Evolutionary conservation across 2,797 vertebrate species (phyloP).

Genomic region (Scolopax rusticola): DNA sequence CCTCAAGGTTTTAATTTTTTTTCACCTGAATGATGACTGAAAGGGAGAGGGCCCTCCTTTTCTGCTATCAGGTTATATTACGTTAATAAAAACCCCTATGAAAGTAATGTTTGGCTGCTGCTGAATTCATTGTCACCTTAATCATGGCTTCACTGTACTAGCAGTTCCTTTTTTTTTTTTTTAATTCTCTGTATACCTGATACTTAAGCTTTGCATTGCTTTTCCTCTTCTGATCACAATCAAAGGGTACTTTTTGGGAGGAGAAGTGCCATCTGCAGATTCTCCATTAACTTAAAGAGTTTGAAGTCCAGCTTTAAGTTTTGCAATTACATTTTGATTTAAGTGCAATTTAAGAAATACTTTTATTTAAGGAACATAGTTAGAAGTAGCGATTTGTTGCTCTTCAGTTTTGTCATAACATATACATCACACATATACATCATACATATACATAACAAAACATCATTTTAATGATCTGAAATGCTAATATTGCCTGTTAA

Average conservation of each 20-base stretch:
- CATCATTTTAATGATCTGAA: background rate
- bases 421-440: no score
- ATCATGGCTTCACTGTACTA: background rate
- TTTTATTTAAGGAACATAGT: background rate
- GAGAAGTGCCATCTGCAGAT: background rate
- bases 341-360: background rate
- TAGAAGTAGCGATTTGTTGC: background rate
- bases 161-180: background rate
- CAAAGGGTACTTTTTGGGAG: background rate
- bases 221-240: background rate
- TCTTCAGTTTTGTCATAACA: background rate
- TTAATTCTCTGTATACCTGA: background rate
- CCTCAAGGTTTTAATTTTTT: background rate
- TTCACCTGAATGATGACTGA: background rate
- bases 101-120: background rate
- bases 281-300: background rate
- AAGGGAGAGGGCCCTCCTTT: background rate
- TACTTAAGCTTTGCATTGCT: background rate
- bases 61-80: constrained; percentile 18
- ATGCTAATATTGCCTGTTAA: background rate
- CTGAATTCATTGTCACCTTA: constrained; percentile 31
- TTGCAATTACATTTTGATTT: background rate
- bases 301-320: background rate
- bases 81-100: background rate
- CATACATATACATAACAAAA: no score